A percentile compares a stretch with the other conserved stretches of the same genome.
Evolutionary conservation across 2,113 vertebrate genomes (phyloP).

Genomic region (Cheirogaleus medius): DNA sequence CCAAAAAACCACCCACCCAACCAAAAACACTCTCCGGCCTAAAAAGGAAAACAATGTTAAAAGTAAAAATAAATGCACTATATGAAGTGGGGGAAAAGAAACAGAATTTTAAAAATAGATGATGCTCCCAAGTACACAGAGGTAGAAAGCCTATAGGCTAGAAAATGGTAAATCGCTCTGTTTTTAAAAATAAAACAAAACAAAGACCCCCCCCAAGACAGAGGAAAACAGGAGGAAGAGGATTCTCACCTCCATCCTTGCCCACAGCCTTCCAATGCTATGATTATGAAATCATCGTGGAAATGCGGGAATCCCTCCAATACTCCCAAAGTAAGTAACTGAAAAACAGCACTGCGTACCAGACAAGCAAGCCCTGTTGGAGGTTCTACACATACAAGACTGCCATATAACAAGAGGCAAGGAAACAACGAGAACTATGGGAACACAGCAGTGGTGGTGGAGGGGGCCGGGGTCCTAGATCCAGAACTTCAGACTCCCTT

Average conservation of each 20-base stretch:
- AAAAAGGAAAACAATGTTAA: neutral
- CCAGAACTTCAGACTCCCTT: neutral
- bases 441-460: neutral
- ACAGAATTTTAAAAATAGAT: neutral
- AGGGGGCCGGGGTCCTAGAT: neutral
- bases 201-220: neutral
- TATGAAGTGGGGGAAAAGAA: neutral
- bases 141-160: neutral
- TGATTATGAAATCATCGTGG: neutral
- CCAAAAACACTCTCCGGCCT: neutral
- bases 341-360: neutral
- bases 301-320: neutral
- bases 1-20: neutral
- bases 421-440: neutral
- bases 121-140: neutral
- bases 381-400: neutral
- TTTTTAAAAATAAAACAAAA: constrained; percentile 23
- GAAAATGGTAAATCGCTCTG: neutral
- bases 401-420: neutral
- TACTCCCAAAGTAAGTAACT: neutral
- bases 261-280: neutral
- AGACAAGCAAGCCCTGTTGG: neutral
- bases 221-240: neutral
- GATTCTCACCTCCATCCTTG: neutral
- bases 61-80: neutral